Base-by-base conservation (phyloP, 2,888 invertebrate genomes). In the Drosophila paramelanica region DNA sequence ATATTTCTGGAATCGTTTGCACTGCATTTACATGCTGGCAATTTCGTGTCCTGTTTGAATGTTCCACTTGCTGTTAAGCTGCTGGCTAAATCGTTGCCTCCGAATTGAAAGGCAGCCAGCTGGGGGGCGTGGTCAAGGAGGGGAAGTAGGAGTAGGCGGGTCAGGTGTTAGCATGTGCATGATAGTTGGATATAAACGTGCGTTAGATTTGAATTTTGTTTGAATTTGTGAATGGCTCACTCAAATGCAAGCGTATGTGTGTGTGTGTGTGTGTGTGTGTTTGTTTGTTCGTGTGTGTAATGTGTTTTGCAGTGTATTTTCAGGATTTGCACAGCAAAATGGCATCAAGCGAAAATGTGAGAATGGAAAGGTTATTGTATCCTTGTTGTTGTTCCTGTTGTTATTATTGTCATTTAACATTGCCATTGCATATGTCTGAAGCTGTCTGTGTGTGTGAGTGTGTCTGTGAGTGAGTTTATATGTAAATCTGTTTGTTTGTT, bases 291-390 rank as follows among this genome's bases (percentile, higher is more conserved):
- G 57, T 74, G 62, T 73, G 50, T 80, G 71, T 72, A 64, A 75
- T 84, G 73, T 69, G 70, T 74, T 76, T 75, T 84, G 85, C 67
- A 87, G 74, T 79, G 81, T 89, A 89, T 89, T 85, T 88, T 86
- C 87, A 80, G 89, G 89, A 89, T 89, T 89, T 86, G 80, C 88
- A 86, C 76, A 82, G 89, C 88, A 89, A 81, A 89, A 79, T 67
- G 73, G 46, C 67, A 68, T 38, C 59, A 47, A 52, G 61, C 56
- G 53, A 46, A 52, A 39, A 52, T 55, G 56, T 41, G 45, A 57
- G 46, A 33, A 17, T 46, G 41, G 57, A 67, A 14, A 60, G 51
- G 55, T 56, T 58, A 69, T 70, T 66, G 65, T 67, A 36, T 25
- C 55, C 55, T 42, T 72, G 69, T 68, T 69, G 65, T 61, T 74